Evolutionary conservation across 2,113 vertebrate species (phyloP).

Genomic region (human (Homo sapiens)): DNA sequence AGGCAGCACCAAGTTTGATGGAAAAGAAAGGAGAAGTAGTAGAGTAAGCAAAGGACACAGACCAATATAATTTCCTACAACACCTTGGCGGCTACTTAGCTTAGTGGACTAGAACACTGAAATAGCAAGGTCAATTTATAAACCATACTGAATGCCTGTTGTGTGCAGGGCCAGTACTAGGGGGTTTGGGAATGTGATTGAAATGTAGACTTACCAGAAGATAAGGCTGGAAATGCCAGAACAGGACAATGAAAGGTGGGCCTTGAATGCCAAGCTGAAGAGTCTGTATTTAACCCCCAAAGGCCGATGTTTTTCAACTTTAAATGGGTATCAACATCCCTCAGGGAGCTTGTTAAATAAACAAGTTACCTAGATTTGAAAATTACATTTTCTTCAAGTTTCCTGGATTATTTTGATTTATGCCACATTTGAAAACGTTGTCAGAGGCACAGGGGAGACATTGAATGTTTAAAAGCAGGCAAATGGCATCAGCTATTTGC

Average conservation of each 20-base stretch:
- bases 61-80: constrained; percentile 21
- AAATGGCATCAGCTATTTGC: not conserved
- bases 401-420: not conserved
- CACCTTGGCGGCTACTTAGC: not conserved
- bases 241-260: not conserved
- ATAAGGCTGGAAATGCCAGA: not conserved
- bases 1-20: constrained; percentile 2
- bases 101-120: constrained; percentile 52
- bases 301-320: not conserved
- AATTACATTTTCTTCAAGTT: not conserved
- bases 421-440: not conserved
- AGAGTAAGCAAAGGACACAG: constrained; percentile 45
- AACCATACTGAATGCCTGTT: not conserved
- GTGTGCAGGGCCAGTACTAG: not conserved
- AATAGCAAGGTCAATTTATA: constrained; percentile 51
- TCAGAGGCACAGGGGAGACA: not conserved
- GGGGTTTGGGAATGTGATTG: not conserved
- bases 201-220: not conserved
- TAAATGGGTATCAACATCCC: not conserved
- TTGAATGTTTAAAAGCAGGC: not conserved
- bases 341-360: not conserved
- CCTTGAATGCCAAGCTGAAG: not conserved
- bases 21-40: constrained; percentile 6
- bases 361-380: not conserved
- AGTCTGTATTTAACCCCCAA: not conserved